A percentile compares a stretch with the other conserved stretches of the same genome.
phyloP scores from a whole-genome alignment of 2,888 invertebrate species.

The Caenorhabditis wallacei region DNA sequence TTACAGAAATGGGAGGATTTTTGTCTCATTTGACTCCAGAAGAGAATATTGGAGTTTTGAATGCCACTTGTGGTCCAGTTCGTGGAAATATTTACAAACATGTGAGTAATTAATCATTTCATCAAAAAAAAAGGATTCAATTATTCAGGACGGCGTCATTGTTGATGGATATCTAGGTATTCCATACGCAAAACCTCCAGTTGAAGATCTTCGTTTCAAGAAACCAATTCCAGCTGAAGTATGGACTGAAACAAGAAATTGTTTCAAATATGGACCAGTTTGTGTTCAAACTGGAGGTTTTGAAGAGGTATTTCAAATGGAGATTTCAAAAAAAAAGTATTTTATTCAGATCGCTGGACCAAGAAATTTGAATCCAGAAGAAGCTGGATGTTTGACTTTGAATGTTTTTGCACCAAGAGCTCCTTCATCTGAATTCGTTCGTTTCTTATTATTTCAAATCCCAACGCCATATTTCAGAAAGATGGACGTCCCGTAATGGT shows the following conservation, averaged over 20 bases:
- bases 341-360: constrained; percentile 18
- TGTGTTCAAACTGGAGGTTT: constrained; percentile 52
- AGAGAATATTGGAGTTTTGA: constrained; percentile 27
- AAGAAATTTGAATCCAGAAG: constrained; percentile 18
- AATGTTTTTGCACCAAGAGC: constrained; percentile 68
- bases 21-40: constrained; percentile 36
- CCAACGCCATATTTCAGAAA: constrained; percentile 9
- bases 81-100: constrained; percentile 53
- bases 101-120: constrained; percentile 42
- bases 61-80: constrained; percentile 52
- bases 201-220: constrained; percentile 51
- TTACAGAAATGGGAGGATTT: constrained; percentile 34
- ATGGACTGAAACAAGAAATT: constrained; percentile 62
- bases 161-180: constrained; percentile 43
- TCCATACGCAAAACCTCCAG: constrained; percentile 44
- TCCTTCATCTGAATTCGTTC: constrained; percentile 38
- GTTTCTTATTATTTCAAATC: not conserved
- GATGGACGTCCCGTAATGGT: constrained; percentile 52
- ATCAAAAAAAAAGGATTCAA: not conserved
- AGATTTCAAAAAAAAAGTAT: not conserved
- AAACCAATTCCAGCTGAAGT: constrained; percentile 61
- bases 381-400: constrained; percentile 63
- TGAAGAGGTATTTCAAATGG: constrained; percentile 9
- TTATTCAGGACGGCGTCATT: constrained; percentile 18
- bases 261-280: constrained; percentile 68